phyloP scores from a whole-genome alignment of 1,140 invertebrate species.

The Drosophila ironensis region DNA sequence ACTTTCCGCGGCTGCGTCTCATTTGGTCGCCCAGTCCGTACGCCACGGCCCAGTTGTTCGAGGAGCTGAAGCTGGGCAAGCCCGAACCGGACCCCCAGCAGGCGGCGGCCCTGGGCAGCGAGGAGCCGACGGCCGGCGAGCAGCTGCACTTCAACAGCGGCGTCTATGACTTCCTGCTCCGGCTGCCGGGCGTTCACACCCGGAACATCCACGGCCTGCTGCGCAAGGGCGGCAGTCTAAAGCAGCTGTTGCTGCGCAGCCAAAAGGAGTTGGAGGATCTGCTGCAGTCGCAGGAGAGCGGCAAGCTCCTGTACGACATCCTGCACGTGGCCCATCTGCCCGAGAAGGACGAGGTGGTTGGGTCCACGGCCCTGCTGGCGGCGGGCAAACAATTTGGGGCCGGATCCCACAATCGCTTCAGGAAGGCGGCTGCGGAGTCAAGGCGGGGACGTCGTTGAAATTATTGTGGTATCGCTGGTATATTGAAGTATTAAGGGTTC shows the following conservation, averaged over 20 bases:
- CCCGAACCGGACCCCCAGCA: constrained; percentile 88
- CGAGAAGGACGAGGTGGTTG: constrained; percentile 79
- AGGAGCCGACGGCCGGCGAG: constrained; percentile 83
- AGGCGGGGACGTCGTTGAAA: constrained; percentile 14
- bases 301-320: constrained; percentile 85
- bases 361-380: constrained; percentile 60
- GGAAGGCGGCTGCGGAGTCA: constrained; percentile 61
- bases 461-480: constrained; percentile 20
- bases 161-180: constrained; percentile 93
- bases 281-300: constrained; percentile 86
- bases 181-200: constrained; percentile 94
- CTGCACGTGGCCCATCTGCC: constrained; percentile 85
- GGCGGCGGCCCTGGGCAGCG: constrained; percentile 87
- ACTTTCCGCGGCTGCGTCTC: constrained; percentile 95
- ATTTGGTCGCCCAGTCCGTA: constrained; percentile 98
- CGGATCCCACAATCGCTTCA: constrained; percentile 69
- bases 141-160: constrained; percentile 87
- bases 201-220: constrained; percentile 92
- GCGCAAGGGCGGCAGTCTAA: constrained; percentile 90
- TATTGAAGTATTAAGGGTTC: too few relatives aligned
- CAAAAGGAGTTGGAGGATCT: constrained; percentile 86
- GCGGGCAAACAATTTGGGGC: constrained; percentile 66
- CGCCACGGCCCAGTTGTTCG: constrained; percentile 97
- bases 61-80: constrained; percentile 92
- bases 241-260: constrained; percentile 85